Base-by-base conservation (phyloP, 2,888 invertebrate species). In the Yponomeuta sedellus region DNA sequence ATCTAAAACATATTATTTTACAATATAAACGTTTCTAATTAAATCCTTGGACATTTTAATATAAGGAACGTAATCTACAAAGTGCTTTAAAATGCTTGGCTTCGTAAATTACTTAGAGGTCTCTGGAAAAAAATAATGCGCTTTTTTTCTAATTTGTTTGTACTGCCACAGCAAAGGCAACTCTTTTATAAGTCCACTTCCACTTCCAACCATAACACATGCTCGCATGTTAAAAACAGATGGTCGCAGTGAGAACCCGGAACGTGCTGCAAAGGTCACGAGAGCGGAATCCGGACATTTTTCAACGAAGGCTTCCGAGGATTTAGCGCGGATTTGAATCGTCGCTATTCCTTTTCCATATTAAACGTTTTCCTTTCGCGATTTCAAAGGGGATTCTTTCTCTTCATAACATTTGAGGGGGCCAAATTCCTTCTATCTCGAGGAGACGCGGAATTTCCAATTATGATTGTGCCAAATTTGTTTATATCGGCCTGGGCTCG, bases 321-420 rank as follows among this genome's bases (percentile, higher is more conserved):
- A 59, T 59, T 59, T 59, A 10, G 3, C 59, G 59, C 59, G 25
- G 59, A 22, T 59, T 68, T 71, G 73, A 71, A 67, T 67, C 66
- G 44, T 22, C 59, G 39, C 52, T 12, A 64, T 64, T 62, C 58
- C 28, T 66, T 22, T 12, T 44, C 16, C 28, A 22, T 65, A 62
- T 34, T 40, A 62, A 22, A 52, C 20, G 52, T 28, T 52, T 56
- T 39, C 62, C 44, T 52, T 57, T 25, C 56, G 58, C 61, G 25
- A 61, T 62, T 34, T 12, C 34, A 62, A 62, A 34, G 16, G 34
- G 28, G 28, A 62, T 62, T 62, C 34, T 10, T 39, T 34, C 39
- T 62, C 39, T 62, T 62, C 34, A 62, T 62, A 62, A 62, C 62
- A 62, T 62, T 62, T 62, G 39, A 62, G 39, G n/a, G n/a, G 59